phyloP scores from a whole-genome alignment of 2,888 invertebrate species.

The Neocrepidodera transversa region DNA sequence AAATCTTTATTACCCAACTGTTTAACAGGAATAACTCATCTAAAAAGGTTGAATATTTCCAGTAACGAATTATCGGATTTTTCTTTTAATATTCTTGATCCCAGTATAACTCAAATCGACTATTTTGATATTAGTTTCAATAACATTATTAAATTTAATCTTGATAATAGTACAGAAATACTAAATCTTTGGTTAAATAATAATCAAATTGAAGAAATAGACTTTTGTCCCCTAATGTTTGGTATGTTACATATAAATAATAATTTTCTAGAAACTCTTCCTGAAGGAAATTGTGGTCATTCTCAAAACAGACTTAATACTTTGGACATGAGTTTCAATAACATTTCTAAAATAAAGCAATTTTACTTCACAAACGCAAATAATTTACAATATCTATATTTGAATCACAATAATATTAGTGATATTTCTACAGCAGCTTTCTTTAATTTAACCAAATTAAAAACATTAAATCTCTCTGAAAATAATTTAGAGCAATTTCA shows the following conservation, averaged over 20 bases:
- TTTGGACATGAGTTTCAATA: slow-evolving; percentile 23
- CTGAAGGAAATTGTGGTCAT: background rate
- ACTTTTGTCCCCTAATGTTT: slow-evolving; percentile 1
- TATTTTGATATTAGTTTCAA: slow-evolving; percentile 21
- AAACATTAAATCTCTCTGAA: slow-evolving; percentile 24
- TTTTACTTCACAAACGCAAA: slow-evolving; percentile 1
- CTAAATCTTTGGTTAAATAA: background rate
- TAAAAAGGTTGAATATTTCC: slow-evolving; percentile 1
- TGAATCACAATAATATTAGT: slow-evolving; percentile 27
- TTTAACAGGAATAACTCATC: background rate
- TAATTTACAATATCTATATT: slow-evolving; percentile 8
- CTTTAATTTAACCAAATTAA: slow-evolving; percentile 7
- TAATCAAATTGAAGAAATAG: background rate
- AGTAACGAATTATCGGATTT: background rate
- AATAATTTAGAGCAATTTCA: slow-evolving; percentile 19
- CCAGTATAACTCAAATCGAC: background rate
- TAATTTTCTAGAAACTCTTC: slow-evolving; percentile 3
- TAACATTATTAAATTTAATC: background rate
- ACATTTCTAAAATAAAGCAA: slow-evolving; percentile 7
- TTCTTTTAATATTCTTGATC: slow-evolving; percentile 1
- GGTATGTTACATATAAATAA: background rate
- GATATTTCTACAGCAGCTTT: slow-evolving; percentile 18
- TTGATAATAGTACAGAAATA: background rate
- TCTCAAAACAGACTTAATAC: background rate
- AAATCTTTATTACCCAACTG: background rate